These are phyloP conservation scores for Diadegma fenestrale DNA, from an alignment of 2,888 invertebrate genomes.

Conservation along the genomic window DNA sequence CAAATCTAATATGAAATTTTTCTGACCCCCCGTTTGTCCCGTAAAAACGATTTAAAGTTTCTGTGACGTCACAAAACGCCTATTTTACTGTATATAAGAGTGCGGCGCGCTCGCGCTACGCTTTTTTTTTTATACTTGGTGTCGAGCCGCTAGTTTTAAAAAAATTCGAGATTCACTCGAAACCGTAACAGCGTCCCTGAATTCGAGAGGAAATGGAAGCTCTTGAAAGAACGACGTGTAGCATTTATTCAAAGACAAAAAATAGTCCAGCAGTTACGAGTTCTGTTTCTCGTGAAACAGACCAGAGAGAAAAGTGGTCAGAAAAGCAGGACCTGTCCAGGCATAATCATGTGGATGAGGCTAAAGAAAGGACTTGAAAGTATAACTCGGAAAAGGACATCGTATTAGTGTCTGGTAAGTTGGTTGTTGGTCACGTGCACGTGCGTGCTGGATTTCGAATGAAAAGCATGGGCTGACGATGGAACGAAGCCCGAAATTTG, in stretches of 20 bases:
- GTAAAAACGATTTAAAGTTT: too few species aligned
- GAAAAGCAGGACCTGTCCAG: constrained; percentile 36
- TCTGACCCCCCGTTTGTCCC: too few species aligned
- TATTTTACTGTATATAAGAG: too few species aligned
- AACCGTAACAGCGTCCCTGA: background rate
- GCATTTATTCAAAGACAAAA: background rate
- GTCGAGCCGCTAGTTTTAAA: too few species aligned
- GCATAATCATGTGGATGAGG: constrained; percentile 49
- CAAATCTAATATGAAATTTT: too few species aligned
- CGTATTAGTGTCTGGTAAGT: constrained; percentile 23
- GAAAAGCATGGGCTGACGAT: background rate
- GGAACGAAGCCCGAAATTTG: constrained; percentile 70
- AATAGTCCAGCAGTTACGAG: constrained; percentile 9
- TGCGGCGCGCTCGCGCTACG: too few species aligned
- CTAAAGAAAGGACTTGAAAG: constrained; percentile 37
- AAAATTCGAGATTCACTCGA: background rate
- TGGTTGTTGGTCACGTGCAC: constrained; percentile 52
- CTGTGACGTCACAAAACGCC: too few species aligned
- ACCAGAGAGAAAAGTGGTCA: background rate
- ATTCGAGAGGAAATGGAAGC: background rate
- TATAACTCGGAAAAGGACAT: background rate
- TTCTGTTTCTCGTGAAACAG: constrained; percentile 3
- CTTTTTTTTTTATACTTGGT: too few species aligned
- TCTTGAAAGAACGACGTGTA: background rate
- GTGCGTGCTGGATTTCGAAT: background rate